A percentile compares a stretch with the other conserved stretches of the same genome.
Evolutionary conservation across 1,140 invertebrate species (phyloP).

Genomic region (Drosophila oshimai): DNA sequence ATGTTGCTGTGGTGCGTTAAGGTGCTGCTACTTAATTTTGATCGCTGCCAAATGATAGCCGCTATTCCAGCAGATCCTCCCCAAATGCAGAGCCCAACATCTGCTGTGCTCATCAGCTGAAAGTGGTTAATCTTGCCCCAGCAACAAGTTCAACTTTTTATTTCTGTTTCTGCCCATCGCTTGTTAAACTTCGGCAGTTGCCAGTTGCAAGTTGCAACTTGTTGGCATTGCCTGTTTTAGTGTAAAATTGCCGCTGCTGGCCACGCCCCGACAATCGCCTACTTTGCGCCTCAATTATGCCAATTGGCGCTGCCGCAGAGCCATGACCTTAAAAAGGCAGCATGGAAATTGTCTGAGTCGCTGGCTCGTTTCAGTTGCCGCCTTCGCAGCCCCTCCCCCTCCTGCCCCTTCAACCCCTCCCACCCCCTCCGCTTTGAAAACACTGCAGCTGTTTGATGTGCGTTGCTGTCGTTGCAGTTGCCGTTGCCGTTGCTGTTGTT

Average conservation of each 20-base stretch:
- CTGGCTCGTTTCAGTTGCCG: conserved; percentile 15
- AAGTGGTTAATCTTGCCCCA: conserved; percentile 8
- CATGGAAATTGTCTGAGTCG: conserved; percentile 74
- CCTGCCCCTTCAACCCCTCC: background rate
- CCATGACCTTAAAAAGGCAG: conserved; percentile 79
- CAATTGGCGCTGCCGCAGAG: conserved; percentile 64
- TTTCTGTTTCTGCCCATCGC: background rate
- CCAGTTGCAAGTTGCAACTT: conserved; percentile 36
- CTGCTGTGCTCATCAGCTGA: background rate
- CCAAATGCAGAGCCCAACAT: background rate
- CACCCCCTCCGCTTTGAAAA: conserved; percentile 14
- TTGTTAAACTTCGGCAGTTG: conserved; percentile 24
- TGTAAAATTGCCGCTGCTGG: conserved; percentile 38
- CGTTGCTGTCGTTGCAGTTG: conserved; percentile 37
- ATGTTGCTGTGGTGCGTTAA: background rate
- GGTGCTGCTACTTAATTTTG: conserved; percentile 15
- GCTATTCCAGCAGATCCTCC: background rate
- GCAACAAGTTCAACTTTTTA: conserved; percentile 19
- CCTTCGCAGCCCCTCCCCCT: conserved; percentile 22
- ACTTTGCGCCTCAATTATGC: conserved; percentile 77
- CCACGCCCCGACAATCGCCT: conserved; percentile 55
- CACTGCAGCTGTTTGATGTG: conserved; percentile 64
- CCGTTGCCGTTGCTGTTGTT: background rate
- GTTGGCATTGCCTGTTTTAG: conserved; percentile 52
- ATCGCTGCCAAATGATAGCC: conserved; percentile 17